Evolutionary conservation across 1,140 invertebrate species (phyloP).

Genomic region (Aphelinus atriplicis): DNA sequence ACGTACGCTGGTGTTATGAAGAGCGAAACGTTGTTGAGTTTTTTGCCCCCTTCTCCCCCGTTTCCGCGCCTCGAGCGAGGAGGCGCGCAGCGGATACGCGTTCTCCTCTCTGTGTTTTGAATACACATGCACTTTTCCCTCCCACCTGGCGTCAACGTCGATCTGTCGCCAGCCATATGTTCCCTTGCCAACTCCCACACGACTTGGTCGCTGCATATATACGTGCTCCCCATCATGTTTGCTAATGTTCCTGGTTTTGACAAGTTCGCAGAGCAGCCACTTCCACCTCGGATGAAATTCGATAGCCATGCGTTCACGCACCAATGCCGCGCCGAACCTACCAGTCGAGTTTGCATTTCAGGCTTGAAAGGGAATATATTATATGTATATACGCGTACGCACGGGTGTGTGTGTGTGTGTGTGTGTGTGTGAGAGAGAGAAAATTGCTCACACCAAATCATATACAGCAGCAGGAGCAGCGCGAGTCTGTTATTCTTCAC

Average conservation of each 20-base stretch:
- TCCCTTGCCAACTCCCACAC: constrained; percentile 46
- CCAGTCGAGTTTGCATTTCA: neutral
- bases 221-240: constrained; percentile 44
- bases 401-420: neutral
- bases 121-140: neutral
- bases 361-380: no score
- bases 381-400: neutral
- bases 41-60: no score
- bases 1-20: no score
- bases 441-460: no score
- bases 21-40: no score
- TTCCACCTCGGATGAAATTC: constrained; percentile 37
- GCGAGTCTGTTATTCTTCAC: neutral
- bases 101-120: neutral
- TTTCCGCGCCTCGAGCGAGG: no score
- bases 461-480: no score
- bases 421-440: neutral
- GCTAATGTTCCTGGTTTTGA: constrained; percentile 57
- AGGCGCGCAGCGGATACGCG: no score
- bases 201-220: constrained; percentile 25
- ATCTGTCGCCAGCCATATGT: constrained; percentile 54
- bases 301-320: constrained; percentile 8
- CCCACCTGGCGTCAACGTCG: constrained; percentile 26
- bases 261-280: constrained; percentile 42
- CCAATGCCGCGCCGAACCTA: neutral